A percentile compares a stretch with the other conserved stretches of the same genome.
These are phyloP conservation scores for Ageneiosus marmoratus DNA, from an alignment of 2,113 vertebrate species.

Conservation along the genomic window DNA sequence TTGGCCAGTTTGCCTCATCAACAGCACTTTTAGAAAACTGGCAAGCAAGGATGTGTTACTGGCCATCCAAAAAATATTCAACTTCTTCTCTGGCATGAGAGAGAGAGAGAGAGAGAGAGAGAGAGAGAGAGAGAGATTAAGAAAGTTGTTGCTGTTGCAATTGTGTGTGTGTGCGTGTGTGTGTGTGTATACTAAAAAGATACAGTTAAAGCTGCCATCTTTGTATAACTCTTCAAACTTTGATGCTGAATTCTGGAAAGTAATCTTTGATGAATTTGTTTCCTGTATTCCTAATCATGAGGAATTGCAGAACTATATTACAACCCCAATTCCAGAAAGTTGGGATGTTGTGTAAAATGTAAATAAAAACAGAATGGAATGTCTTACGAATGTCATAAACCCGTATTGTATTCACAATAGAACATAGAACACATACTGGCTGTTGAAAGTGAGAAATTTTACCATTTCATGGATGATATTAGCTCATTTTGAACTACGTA, in stretches of 20 bases:
- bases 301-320: too few species aligned
- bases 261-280: not conserved
- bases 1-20: constrained; percentile 4
- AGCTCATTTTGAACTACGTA: too few species aligned
- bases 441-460: too few species aligned
- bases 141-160: not conserved
- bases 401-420: too few species aligned
- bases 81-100: not conserved
- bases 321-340: too few species aligned
- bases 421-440: too few species aligned
- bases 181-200: not conserved
- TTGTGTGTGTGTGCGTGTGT: not conserved
- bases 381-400: too few species aligned
- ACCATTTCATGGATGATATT: too few species aligned
- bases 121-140: not conserved
- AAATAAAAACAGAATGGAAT: too few species aligned
- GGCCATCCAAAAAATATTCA: not conserved
- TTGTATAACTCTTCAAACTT: not conserved
- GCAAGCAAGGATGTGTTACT: not conserved
- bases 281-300: too few species aligned
- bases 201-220: not conserved
- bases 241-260: not conserved
- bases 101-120: not conserved
- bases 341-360: too few species aligned
- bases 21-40: not conserved